These are phyloP conservation scores for Oryzias javanicus DNA, from an alignment of 2,113 vertebrate genomes.

Conservation along the genomic window DNA sequence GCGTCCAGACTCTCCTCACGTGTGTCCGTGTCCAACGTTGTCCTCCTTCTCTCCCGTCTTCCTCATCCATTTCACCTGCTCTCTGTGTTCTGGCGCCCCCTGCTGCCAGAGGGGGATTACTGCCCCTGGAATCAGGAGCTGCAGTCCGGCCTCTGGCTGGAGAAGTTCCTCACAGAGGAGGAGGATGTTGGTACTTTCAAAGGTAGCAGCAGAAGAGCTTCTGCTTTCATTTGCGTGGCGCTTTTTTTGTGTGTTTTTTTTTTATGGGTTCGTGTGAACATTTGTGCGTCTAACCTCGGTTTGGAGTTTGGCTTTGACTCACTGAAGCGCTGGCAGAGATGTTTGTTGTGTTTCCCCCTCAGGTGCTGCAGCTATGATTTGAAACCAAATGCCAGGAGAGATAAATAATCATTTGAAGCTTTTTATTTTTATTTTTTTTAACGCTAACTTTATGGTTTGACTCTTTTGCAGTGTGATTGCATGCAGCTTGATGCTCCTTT, in stretches of 20 bases:
- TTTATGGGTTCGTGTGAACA: constrained; percentile 13
- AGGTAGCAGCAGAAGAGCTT: constrained; percentile 85
- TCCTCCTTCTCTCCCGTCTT: constrained; percentile 27
- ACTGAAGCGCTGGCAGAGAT: constrained; percentile 34
- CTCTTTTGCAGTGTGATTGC: constrained; percentile 53
- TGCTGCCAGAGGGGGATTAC: constrained; percentile 93
- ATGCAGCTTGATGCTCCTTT: constrained; percentile 41
- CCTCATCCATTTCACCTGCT: neutral
- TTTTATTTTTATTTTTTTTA: constrained; percentile 12
- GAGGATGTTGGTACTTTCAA: constrained; percentile 88
- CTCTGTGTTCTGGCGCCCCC: constrained; percentile 80
- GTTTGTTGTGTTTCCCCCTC: constrained; percentile 3
- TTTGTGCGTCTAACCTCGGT: constrained; percentile 20
- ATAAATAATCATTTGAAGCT: too few relatives aligned
- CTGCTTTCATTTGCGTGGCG: constrained; percentile 32
- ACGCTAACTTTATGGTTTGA: constrained; percentile 23
- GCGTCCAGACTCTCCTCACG: too few relatives aligned
- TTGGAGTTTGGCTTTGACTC: constrained; percentile 29
- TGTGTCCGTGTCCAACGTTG: neutral
- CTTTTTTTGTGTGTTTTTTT: constrained; percentile 15
- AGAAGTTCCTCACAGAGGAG: constrained; percentile 83
- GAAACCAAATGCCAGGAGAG: constrained; percentile 8
- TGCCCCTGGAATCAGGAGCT: constrained; percentile 91
- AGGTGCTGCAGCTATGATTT: constrained; percentile 42
- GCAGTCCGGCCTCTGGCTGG: constrained; percentile 88